Conservation (phyloP, 2,888 invertebrate species). For the Dysmachus trigonus region DNA sequence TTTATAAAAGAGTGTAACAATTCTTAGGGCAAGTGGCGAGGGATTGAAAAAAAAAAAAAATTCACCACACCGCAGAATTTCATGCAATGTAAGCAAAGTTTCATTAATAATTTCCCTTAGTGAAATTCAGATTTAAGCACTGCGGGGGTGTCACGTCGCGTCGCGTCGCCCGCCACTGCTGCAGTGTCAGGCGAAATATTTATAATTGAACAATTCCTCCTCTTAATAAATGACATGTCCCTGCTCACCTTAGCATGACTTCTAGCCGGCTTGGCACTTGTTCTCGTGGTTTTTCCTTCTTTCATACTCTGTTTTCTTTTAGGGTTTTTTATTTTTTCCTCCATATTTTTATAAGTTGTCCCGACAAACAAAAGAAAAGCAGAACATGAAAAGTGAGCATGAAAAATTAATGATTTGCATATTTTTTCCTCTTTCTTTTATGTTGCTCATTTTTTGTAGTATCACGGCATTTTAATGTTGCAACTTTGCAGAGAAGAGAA, state of each 20-base stretch:
- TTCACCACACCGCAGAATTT: not conserved
- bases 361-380: slow-evolving; percentile 22
- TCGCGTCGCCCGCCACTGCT: not conserved
- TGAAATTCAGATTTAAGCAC: not conserved
- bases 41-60: not conserved
- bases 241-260: slow-evolving; percentile 26
- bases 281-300: not conserved
- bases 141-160: not conserved
- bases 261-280: not conserved
- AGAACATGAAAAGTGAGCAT: slow-evolving; percentile 30
- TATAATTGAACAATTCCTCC: slow-evolving; percentile 21
- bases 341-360: slow-evolving; percentile 20
- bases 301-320: not conserved
- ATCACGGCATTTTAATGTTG: slow-evolving; percentile 11
- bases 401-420: slow-evolving; percentile 41
- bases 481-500: not conserved
- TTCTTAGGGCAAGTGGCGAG: not conserved
- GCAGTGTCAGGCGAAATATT: slow-evolving; percentile 28
- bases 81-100: slow-evolving; percentile 17
- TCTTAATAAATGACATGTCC: slow-evolving; percentile 26
- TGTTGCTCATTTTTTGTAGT: slow-evolving; percentile 3
- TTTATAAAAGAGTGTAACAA: not conserved
- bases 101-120: slow-evolving; percentile 23
- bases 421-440: slow-evolving; percentile 19
- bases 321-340: not conserved